Percentiles rank a stretch among this genome's conserved stretches.
Evolutionary conservation across 2,113 vertebrate genomes (phyloP).

Genomic region (Ptyas mucosa): DNA sequence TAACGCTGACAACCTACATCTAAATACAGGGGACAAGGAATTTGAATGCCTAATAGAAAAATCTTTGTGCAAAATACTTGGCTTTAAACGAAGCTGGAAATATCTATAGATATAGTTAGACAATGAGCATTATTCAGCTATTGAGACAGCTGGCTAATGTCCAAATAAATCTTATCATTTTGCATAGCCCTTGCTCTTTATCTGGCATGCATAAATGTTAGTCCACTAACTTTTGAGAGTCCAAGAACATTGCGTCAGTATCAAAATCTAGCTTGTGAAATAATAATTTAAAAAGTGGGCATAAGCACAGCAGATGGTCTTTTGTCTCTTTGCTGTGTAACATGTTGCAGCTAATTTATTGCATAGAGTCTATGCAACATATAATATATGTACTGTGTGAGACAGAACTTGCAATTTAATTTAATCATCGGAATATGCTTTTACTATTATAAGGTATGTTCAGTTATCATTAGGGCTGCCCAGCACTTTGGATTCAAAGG

Average conservation of each 20-base stretch:
- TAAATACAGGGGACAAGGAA: constrained; percentile 54
- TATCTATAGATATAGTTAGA: not conserved
- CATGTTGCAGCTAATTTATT: not conserved
- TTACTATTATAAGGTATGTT: not conserved
- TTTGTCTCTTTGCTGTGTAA: not conserved
- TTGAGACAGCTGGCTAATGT: not conserved
- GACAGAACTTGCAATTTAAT: not conserved
- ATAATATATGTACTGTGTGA: not conserved
- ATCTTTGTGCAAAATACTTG: constrained; percentile 28
- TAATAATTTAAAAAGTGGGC: not conserved
- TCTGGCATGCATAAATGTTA: not conserved
- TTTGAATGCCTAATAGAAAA: constrained; percentile 60
- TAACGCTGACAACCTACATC: constrained; percentile 62
- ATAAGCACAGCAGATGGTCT: not conserved
- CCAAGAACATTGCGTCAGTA: not conserved
- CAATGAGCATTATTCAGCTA: not conserved
- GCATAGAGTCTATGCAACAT: not conserved
- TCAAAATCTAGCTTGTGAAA: not conserved
- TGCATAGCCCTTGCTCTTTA: not conserved
- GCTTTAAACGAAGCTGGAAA: not conserved
- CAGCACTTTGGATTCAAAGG: not conserved
- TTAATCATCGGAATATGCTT: not conserved
- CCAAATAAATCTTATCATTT: not conserved
- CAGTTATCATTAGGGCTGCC: not conserved
- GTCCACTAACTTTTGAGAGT: not conserved